These are phyloP conservation scores for Perognathus longimembris DNA, from an alignment of 2,113 vertebrate species.

Conservation along the genomic window DNA sequence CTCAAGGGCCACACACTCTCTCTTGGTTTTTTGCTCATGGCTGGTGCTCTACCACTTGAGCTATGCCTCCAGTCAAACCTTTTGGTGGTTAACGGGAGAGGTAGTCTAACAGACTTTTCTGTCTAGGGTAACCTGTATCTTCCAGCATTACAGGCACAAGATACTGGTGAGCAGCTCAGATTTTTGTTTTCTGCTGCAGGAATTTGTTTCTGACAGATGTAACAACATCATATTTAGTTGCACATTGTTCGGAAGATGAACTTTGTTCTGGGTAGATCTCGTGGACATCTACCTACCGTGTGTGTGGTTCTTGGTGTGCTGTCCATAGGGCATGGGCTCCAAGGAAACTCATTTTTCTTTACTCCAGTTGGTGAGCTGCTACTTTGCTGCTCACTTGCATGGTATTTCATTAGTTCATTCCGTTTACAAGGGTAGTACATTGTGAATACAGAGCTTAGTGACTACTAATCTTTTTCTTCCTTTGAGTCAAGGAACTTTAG, in stretches of 20 bases:
- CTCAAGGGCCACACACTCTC: too few species aligned
- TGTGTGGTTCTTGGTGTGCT: background rate
- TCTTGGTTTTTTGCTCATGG: too few species aligned
- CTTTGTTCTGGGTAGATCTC: background rate
- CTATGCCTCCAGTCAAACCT: too few species aligned
- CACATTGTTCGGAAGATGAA: slow-evolving; percentile 3
- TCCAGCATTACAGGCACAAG: too few species aligned
- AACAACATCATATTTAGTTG: background rate
- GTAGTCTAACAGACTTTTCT: too few species aligned
- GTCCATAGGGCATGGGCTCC: background rate
- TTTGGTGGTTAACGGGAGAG: too few species aligned
- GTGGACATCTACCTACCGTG: background rate
- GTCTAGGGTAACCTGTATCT: too few species aligned
- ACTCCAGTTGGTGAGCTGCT: background rate
- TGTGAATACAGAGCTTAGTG: background rate
- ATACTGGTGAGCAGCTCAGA: too few species aligned
- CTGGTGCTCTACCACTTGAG: too few species aligned
- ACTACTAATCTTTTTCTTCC: background rate
- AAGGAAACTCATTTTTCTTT: background rate
- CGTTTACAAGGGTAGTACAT: background rate
- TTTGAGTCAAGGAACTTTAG: background rate
- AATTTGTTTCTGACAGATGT: background rate
- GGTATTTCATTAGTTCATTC: background rate
- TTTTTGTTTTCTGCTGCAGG: too few species aligned
- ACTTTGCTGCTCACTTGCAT: background rate